These are phyloP conservation scores for Leptinotarsa peninsularis DNA, from an alignment of 2,888 invertebrate genomes.

Conservation along the genomic window DNA sequence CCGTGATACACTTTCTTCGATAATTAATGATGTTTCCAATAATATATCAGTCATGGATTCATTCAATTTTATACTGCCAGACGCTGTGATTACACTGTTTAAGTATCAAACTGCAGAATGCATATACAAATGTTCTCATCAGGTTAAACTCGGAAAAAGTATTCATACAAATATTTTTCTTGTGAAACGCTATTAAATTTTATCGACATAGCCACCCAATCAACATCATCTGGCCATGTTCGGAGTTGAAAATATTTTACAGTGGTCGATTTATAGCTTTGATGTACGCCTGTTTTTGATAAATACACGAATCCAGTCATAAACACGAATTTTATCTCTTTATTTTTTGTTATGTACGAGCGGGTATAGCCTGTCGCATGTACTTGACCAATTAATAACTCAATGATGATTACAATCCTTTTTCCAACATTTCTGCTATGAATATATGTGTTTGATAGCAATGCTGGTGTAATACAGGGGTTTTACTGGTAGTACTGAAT, in stretches of 20 bases:
- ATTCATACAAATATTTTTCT: slow-evolving; percentile 6
- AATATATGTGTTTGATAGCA: too few relatives aligned
- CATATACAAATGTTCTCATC: not conserved
- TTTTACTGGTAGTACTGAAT: too few relatives aligned
- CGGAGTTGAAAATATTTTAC: slow-evolving; percentile 3
- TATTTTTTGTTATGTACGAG: not conserved
- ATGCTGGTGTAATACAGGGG: too few relatives aligned
- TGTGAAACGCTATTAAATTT: slow-evolving; percentile 10
- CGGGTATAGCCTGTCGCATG: not conserved
- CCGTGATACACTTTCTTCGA: too few relatives aligned
- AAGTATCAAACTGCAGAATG: not conserved
- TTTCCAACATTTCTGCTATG: too few relatives aligned
- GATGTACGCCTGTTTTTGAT: slow-evolving; percentile 18
- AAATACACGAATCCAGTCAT: slow-evolving; percentile 15
- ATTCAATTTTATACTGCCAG: too few relatives aligned
- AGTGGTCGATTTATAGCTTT: slow-evolving; percentile 15
- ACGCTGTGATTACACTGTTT: not conserved
- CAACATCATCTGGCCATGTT: slow-evolving; percentile 10
- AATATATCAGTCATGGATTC: too few relatives aligned
- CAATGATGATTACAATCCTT: not conserved
- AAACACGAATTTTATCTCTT: slow-evolving; percentile 9
- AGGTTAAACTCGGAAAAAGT: not conserved
- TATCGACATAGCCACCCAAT: slow-evolving; percentile 7
- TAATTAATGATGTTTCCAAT: too few relatives aligned
- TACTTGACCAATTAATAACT: slow-evolving; percentile 1